Conservation (phyloP, 2,888 invertebrate species). For the Hemithea aestivaria region DNA sequence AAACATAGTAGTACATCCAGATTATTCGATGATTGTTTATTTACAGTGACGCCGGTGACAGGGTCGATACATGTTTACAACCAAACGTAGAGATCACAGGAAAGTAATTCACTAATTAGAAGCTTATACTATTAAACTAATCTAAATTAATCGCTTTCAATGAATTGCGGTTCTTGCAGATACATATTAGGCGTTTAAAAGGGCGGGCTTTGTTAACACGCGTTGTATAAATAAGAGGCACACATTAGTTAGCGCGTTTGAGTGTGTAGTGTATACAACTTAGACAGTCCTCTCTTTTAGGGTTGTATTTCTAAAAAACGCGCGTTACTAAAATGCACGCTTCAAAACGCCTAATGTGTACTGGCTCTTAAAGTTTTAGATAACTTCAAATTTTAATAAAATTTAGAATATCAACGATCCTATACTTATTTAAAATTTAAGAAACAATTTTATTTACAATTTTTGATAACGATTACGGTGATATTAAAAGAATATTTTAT, state of each 20-base stretch:
- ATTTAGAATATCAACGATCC: slow-evolving; percentile 59
- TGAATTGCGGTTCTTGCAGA: slow-evolving; percentile 8
- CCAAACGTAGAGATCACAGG: slow-evolving; percentile 64
- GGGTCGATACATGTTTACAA: slow-evolving; percentile 62
- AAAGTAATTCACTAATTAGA: slow-evolving; percentile 55
- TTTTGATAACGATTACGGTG: slow-evolving; percentile 33
- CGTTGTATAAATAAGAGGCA: no score
- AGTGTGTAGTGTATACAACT: no score
- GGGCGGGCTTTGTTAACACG: no score
- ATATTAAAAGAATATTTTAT: slow-evolving; percentile 35
- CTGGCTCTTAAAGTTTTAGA: no score
- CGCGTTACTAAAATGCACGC: no score
- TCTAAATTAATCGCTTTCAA: slow-evolving; percentile 17
- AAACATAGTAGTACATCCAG: slow-evolving; percentile 67
- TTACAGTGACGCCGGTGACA: slow-evolving; percentile 65
- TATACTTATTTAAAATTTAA: slow-evolving; percentile 35
- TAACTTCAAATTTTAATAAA: slow-evolving; percentile 51
- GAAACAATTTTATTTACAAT: slow-evolving; percentile 48
- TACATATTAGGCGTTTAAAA: slow-evolving; percentile 26
- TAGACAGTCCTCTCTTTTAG: no score
- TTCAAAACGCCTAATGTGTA: no score
- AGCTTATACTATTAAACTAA: slow-evolving; percentile 42
- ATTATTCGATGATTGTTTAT: slow-evolving; percentile 77
- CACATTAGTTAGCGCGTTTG: no score
- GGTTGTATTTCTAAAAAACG: no score